Base-by-base conservation (phyloP, 2,888 invertebrate species). In the Epistrophe grossulariae region DNA sequence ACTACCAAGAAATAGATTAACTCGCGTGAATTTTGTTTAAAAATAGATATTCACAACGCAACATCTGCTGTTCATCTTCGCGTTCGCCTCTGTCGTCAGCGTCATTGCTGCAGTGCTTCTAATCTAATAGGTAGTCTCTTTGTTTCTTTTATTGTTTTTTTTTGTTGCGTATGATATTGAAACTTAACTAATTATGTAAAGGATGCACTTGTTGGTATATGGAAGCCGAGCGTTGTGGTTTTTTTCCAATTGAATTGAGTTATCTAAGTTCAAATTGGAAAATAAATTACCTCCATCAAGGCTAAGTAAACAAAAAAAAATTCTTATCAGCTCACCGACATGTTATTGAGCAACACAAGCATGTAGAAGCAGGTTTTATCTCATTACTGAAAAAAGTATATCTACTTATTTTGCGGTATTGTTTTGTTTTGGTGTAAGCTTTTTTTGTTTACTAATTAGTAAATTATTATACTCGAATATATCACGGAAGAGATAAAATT, bases 41-140 rank as follows among this genome's bases (percentile, higher is more conserved):
- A 85, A 81, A 81, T 85, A 82, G 73, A 68, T 7, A 35, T 28
- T 66, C 8, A n/a, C 35, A 50, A 48, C 52, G 11, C 24, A 68
- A 57, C 72, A 81, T 81, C 73, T 81, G 81, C 55, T 73, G 77
- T 55, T 52, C 24, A 17, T 50, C 35, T 40, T 62, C 24, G 24
- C 24, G 15, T 48, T 48, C 19, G 11, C 19, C n/a, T 38, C 6
- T 10, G 9, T 38, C 35, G 48, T 48, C 50, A 68, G 4, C 10
- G 24, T 40, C 40, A 40, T 40, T 40, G 9, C 48, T 19, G 50
- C 35, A 13, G 35, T 68, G 68, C 68, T 10, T 62, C 62, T 40
- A 43, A 24, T 62, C 62, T 40, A 11, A 52, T 17, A 60, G 15
- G 6, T 62, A 24, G 17, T 60, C 17, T 35, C 4, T 59, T n/a